Base-by-base conservation (phyloP, 2,888 invertebrate genomes). In the Kryphioiulus occultus region DNA sequence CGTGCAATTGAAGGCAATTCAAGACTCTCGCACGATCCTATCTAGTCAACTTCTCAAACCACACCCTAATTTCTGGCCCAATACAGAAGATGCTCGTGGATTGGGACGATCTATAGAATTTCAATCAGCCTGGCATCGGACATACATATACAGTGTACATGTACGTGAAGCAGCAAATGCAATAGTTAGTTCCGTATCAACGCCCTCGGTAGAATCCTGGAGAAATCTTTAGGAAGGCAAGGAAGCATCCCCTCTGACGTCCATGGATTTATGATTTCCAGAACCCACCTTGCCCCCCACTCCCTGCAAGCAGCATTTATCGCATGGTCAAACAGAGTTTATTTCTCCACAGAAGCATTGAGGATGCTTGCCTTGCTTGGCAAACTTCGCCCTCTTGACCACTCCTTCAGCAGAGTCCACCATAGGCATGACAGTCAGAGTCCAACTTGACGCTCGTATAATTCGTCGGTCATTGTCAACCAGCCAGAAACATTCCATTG, bases 381-480 rank as follows among this genome's bases (percentile, higher is more conserved):
- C 1, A 5, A 47, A 47, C 12, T 17, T 10, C 47, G 47, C 47
- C 47, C 12, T 5, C 47, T 47, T 47, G 47, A 68, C 26, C 68
- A 68, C 68, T 68, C 68, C 68, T 68, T 9, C 39, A 39, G 39
- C 68, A 22, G 68, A n/a, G 26, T 68, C 68, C 68, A 68, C 26
- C 10, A 26, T 68, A n/a, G 47, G n/a, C 26, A 68, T 26, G 47
- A 26, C 68, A 68, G 26, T 26, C 22, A 26, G 68, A 68, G 68
- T 68, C 68, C 68, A 68, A 26, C 22, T 26, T 68, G 68, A 68
- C 26, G 26, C 68, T 68, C 68, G 68, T 68, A 68, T 68, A 68
- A 68, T 68, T 68, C 68, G 68, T 68, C 68, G 68, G 68, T 68
- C 68, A 68, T 68, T 68, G 68, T 68, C 68, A 68, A 68, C 68